A percentile compares a stretch with the other conserved stretches of the same genome.
Conservation (phyloP, 2,797 vertebrate genomes). For the Poeciliopsis presidionis region DNA sequence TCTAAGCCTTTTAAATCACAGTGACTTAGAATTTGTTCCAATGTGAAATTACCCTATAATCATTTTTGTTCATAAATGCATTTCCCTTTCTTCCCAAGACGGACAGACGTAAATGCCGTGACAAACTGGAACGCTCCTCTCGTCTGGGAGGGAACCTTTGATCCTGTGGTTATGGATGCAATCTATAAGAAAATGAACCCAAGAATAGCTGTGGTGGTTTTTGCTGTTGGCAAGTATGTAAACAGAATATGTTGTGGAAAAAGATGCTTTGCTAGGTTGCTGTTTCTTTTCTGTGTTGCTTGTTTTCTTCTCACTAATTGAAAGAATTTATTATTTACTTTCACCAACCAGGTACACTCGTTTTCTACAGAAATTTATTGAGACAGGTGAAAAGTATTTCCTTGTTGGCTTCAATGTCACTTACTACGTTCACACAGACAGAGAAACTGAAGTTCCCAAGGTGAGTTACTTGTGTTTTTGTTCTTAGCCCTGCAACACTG, state of each 20-base stretch:
- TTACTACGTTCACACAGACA: conserved; percentile 65
- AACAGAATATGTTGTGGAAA: background rate
- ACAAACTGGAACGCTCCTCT: conserved; percentile 67
- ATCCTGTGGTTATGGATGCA: conserved; percentile 55
- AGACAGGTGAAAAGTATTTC: conserved; percentile 54
- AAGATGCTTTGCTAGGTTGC: background rate
- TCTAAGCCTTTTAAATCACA: background rate
- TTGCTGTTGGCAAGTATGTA: conserved; percentile 66
- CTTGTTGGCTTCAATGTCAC: conserved; percentile 59
- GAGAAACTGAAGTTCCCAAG: conserved; percentile 37
- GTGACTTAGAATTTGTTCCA: background rate
- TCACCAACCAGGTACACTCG: conserved; percentile 49
- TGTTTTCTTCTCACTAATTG: background rate
- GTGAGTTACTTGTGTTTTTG: conserved; percentile 27
- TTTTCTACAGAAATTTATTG: conserved; percentile 58
- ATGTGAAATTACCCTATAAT: background rate
- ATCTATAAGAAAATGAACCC: conserved; percentile 56
- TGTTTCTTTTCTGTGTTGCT: background rate
- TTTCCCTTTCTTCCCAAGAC: conserved; percentile 30
- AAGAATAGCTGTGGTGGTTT: conserved; percentile 56
- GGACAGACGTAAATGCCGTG: conserved; percentile 56
- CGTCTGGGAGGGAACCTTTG: conserved; percentile 67
- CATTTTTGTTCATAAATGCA: background rate
- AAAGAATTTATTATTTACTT: background rate
- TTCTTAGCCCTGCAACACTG: background rate